Percentiles rank a stretch among this genome's conserved stretches.
Evolutionary conservation across 2,797 vertebrate genomes (phyloP).

Genomic region (Cottoperca gobio): DNA sequence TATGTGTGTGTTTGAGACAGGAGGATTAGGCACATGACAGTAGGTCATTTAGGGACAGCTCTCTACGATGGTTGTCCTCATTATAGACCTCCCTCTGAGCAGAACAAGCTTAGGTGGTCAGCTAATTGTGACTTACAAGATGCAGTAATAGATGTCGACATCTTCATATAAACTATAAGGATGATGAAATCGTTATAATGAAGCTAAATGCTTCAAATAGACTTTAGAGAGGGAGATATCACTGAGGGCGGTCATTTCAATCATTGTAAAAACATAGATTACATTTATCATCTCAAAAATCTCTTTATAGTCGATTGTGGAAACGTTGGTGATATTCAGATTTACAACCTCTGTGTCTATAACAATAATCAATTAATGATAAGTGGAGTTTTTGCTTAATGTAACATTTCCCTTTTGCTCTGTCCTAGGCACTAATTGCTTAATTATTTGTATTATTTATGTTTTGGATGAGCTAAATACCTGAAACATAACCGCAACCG

Average conservation of each 20-base stretch:
- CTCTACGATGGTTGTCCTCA: constrained; percentile 52
- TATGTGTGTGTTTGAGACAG: constrained; percentile 5
- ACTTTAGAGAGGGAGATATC: constrained; percentile 28
- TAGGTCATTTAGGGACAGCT: constrained; percentile 56
- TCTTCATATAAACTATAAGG: constrained; percentile 41
- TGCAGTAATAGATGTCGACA: constrained; percentile 56
- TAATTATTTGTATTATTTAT: no score
- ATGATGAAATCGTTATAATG: constrained; percentile 64
- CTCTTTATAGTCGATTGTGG: not conserved
- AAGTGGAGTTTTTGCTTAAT: not conserved
- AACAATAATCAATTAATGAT: not conserved
- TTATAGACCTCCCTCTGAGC: constrained; percentile 55
- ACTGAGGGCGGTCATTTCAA: constrained; percentile 27
- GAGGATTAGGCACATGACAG: constrained; percentile 32
- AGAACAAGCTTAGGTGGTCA: constrained; percentile 54
- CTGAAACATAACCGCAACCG: not conserved
- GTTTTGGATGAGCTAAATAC: not conserved
- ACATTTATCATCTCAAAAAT: constrained; percentile 23
- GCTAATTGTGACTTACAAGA: constrained; percentile 54
- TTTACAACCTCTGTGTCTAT: not conserved
- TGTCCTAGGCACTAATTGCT: not conserved
- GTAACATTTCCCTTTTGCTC: not conserved
- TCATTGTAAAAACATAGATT: constrained; percentile 20
- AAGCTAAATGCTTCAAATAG: constrained; percentile 52
- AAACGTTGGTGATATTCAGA: not conserved